These are phyloP conservation scores for Sycophila texana DNA, from an alignment of 2,888 invertebrate genomes.

Conservation along the genomic window DNA sequence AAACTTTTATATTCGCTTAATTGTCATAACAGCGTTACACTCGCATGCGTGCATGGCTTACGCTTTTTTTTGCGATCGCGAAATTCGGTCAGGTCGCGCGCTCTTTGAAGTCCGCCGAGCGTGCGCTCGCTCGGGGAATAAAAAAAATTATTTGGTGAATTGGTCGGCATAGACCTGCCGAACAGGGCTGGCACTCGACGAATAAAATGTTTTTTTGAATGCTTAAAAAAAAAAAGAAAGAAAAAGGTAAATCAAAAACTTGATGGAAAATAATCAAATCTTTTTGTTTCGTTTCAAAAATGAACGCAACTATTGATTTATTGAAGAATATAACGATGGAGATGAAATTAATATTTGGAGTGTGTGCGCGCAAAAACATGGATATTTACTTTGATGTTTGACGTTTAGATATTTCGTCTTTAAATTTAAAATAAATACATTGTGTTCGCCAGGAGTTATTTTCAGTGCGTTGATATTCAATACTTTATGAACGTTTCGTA, in stretches of 20 bases:
- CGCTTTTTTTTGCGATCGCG: background rate
- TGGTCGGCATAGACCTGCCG: background rate
- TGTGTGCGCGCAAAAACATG: background rate
- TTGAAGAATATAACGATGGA: no score
- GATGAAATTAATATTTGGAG: no score
- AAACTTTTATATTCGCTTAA: background rate
- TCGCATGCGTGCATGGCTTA: background rate
- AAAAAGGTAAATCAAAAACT: constrained; percentile 1
- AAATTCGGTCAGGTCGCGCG: background rate
- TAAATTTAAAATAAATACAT: no score
- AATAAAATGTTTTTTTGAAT: constrained; percentile 44
- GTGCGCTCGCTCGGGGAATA: background rate
- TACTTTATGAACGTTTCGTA: no score
- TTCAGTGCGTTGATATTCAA: no score
- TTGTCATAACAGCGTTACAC: constrained; percentile 12
- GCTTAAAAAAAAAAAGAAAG: constrained; percentile 19
- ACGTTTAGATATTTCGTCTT: no score
- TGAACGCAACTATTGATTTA: background rate
- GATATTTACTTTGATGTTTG: no score
- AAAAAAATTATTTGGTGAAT: constrained; percentile 12
- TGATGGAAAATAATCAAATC: background rate
- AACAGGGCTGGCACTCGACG: constrained; percentile 5
- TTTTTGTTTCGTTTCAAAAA: background rate
- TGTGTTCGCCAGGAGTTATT: no score
- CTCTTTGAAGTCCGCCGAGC: background rate